Conservation (phyloP, 2,113 vertebrate species). For the Arizona elegans region DNA sequence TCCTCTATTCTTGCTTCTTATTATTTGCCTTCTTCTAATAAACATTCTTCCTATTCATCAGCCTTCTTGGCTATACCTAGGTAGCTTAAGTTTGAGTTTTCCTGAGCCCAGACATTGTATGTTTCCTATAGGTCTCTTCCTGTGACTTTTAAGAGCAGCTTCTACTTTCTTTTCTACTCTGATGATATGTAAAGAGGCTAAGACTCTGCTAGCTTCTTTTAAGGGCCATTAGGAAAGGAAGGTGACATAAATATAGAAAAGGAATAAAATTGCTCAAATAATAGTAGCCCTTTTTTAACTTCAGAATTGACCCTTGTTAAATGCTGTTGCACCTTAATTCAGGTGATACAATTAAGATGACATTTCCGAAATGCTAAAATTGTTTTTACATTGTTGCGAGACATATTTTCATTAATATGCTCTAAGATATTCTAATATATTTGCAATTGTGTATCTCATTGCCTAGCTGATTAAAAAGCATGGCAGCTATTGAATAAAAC, state of each 20-base stretch:
- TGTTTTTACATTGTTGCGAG: background rate
- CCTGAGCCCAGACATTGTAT: background rate
- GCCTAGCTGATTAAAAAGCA: conserved; percentile 4
- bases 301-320: background rate
- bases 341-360: background rate
- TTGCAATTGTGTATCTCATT: background rate
- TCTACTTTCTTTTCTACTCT: background rate
- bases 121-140: background rate
- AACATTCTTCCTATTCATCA: background rate
- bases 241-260: background rate
- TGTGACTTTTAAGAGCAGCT: background rate
- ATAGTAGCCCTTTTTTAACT: background rate
- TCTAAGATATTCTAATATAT: background rate
- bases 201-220: background rate
- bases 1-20: background rate
- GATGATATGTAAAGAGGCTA: background rate
- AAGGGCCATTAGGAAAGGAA: background rate
- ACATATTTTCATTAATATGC: background rate
- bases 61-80: background rate
- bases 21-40: background rate
- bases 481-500: background rate
- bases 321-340: background rate
- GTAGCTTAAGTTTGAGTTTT: background rate
- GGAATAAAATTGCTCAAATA: background rate
- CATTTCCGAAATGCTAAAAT: background rate